These are phyloP conservation scores for Leptinotarsa juncta DNA, from an alignment of 2,888 invertebrate species.

Conservation along the genomic window DNA sequence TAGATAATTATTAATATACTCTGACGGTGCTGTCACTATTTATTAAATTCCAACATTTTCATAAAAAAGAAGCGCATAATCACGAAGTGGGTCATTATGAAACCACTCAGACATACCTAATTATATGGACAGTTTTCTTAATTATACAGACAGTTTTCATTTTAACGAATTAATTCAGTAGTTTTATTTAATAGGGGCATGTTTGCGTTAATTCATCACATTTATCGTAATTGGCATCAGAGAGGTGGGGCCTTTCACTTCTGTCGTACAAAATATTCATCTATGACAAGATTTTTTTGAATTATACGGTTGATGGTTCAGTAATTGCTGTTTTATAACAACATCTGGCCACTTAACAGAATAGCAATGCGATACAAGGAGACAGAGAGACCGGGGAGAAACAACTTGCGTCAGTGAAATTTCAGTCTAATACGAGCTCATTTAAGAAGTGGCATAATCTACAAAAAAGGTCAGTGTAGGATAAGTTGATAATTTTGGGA, in stretches of 20 bases:
- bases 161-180: constrained; percentile 25
- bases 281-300: constrained; percentile 11
- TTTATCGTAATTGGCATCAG: constrained; percentile 27
- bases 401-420: too few species aligned
- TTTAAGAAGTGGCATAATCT: too few species aligned
- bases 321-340: not conserved
- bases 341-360: not conserved
- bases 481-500: too few species aligned
- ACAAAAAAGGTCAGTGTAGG: too few species aligned
- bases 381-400: too few species aligned
- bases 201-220: constrained; percentile 27
- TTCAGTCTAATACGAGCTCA: too few species aligned
- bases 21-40: constrained; percentile 29
- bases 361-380: not conserved
- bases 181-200: constrained; percentile 21
- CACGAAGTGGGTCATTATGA: constrained; percentile 14
- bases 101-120: constrained; percentile 23
- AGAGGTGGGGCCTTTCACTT: constrained; percentile 27
- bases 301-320: not conserved
- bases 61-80: constrained; percentile 7
- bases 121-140: constrained; percentile 17
- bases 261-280: constrained; percentile 22
- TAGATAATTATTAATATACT: constrained; percentile 24
- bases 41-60: constrained; percentile 29
- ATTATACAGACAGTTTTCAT: constrained; percentile 18